These are phyloP conservation scores for Hydrotaea diabolus DNA, from an alignment of 2,888 invertebrate species.

Conservation along the genomic window DNA sequence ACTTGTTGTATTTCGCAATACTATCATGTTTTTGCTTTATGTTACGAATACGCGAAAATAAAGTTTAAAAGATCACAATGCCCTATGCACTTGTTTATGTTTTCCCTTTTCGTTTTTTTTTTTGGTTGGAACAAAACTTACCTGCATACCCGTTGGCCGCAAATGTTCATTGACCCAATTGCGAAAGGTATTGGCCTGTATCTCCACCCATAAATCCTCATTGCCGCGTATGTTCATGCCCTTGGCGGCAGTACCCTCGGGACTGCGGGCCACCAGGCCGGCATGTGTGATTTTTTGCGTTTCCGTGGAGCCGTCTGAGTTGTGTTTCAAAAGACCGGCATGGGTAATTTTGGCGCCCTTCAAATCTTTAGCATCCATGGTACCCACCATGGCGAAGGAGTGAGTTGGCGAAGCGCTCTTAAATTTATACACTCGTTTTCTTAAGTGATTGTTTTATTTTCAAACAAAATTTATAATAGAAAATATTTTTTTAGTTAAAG, in stretches of 20 bases:
- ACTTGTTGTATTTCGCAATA: constrained; percentile 4
- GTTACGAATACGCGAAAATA: not conserved
- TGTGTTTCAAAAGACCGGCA: constrained; percentile 83
- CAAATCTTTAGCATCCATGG: constrained; percentile 81
- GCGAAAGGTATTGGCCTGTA: constrained; percentile 96
- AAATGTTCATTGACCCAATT: constrained; percentile 99
- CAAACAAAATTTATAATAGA: not conserved
- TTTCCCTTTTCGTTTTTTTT: not conserved
- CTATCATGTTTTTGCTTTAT: not conserved
- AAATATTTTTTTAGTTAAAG: constrained; percentile 29
- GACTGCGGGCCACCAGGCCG: constrained; percentile 93
- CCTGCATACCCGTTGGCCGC: constrained; percentile 86
- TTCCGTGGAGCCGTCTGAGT: constrained; percentile 83
- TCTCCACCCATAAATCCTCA: constrained; percentile 97
- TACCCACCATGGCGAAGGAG: constrained; percentile 61
- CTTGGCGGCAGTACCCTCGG: constrained; percentile 96
- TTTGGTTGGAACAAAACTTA: constrained; percentile 74
- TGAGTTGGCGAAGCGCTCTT: not conserved
- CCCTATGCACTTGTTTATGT: not conserved
- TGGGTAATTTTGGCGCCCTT: constrained; percentile 83
- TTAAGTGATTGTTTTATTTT: not conserved
- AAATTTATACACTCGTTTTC: not conserved
- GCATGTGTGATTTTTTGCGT: constrained; percentile 85
- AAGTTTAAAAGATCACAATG: constrained; percentile 4
- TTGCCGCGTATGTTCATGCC: constrained; percentile 97